Base-by-base conservation (phyloP, 2,113 vertebrate species). In the Istiophorus platypterus region DNA sequence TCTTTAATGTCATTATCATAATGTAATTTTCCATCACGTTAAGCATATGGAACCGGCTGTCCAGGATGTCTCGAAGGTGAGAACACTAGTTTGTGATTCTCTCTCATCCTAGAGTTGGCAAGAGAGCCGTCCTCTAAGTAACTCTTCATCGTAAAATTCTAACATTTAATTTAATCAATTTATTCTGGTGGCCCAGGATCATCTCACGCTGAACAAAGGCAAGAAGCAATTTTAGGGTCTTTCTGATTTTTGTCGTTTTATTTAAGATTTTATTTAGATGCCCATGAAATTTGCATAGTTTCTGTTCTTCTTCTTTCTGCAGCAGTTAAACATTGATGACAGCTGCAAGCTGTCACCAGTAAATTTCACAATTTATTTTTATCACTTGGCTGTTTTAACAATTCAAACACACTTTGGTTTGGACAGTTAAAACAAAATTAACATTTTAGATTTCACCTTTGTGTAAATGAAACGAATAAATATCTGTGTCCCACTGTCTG, bases 61-160 rank as follows among this genome's bases (percentile, higher is more conserved):
- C 92, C 62, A 91, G 93, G 61, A 1, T 94, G 57, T 92, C 93
- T 45, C 89, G 75, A 56, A 94, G 94, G 93, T 94, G 63, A 90
- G 72, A 37, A 54, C 12, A 34, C 15, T 42, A 1, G 2, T 73
- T 72, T 65, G 4, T 20, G 12, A 22, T 13, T 47, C 7, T 66
- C 2, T 70, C 9, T 59, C 7, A 39, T 61, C 18, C 1, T 56
- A 4, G 12, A 41, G 11, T 34, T 51, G 11, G 3, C 7, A 49
- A 14, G 22, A 51, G 22, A 7, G 15, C 2, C 34, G 13, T 64
- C 27, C 7, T 31, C 20, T 29, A n/a, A 14, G 5, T 56, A 47
- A 10, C 4, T 49, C 34, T 75, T 22, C 34, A 27, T n/a, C n/a
- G n/a, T n/a, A n/a, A n/a, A n/a, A n/a, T n/a, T n/a, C n/a, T n/a